Percentiles rank a stretch among this genome's conserved stretches.
Evolutionary conservation across 2,797 vertebrate species (phyloP).

Genomic region (Sebastes vulpes): DNA sequence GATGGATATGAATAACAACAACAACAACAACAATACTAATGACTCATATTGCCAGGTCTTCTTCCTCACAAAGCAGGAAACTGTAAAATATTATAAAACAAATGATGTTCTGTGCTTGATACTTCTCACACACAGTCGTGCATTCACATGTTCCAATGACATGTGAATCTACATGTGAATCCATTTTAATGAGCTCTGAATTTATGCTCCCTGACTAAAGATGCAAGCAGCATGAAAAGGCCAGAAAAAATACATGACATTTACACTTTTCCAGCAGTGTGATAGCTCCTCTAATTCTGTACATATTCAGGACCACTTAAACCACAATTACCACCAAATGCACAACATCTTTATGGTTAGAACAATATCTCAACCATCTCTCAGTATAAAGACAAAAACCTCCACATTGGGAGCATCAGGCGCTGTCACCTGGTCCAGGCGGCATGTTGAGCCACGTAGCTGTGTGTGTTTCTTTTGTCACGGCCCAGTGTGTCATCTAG

Average conservation of each 20-base stretch:
- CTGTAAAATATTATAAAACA: not conserved
- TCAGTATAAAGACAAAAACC: conserved; percentile 1
- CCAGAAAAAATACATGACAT: conserved; percentile 34
- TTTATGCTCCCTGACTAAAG: conserved; percentile 4
- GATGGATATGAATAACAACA: too few species aligned
- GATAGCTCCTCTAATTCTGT: conserved; percentile 2
- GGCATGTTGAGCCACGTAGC: conserved; percentile 57
- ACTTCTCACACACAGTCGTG: not conserved
- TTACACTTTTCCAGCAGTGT: conserved; percentile 11
- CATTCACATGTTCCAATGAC: not conserved
- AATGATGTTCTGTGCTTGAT: not conserved
- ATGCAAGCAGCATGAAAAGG: conserved; percentile 12
- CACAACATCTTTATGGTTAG: not conserved
- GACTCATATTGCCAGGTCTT: not conserved
- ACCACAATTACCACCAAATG: conserved; percentile 13
- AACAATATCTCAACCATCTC: not conserved
- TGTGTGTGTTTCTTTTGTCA: conserved; percentile 75
- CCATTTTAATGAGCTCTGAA: conserved; percentile 27
- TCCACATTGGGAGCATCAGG: conserved; percentile 38
- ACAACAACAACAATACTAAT: too few species aligned
- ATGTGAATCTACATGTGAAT: not conserved
- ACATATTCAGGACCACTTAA: conserved; percentile 24
- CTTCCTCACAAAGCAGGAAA: conserved; percentile 4
- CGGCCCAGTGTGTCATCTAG: conserved; percentile 70
- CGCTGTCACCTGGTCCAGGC: conserved; percentile 57